Conservation (phyloP, 2,113 vertebrate genomes). For the Peromyscus polionotus region DNA sequence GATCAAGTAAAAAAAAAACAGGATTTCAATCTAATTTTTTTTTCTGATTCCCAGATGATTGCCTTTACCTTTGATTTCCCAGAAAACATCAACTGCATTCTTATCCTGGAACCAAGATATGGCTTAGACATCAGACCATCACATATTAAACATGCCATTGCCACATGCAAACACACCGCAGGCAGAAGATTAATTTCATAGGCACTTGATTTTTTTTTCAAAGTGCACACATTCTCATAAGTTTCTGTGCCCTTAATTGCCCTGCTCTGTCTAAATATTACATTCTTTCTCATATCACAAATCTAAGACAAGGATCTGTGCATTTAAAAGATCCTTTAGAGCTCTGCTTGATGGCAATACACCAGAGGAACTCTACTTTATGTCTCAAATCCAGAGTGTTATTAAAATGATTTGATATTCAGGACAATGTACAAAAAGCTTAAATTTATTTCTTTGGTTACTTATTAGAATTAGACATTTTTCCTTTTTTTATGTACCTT, state of each 20-base stretch:
- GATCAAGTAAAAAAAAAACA: not conserved
- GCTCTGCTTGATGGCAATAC: not conserved
- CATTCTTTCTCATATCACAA: not conserved
- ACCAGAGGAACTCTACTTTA: not conserved
- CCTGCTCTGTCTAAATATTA: not conserved
- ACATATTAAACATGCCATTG: not conserved
- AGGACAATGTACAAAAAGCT: not conserved
- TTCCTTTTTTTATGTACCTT: not conserved
- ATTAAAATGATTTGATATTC: slow-evolving; percentile 27
- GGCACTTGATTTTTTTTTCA: not conserved
- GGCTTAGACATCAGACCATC: not conserved
- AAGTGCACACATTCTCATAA: not conserved
- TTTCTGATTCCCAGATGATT: not conserved
- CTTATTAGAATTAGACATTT: not conserved
- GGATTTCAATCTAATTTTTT: not conserved
- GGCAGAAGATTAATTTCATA: not conserved
- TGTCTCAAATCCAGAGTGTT: not conserved
- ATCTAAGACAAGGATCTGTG: slow-evolving; percentile 11
- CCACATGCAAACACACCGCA: not conserved
- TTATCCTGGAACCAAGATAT: not conserved
- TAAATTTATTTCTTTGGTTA: not conserved
- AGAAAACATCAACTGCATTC: not conserved
- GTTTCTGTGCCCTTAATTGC: not conserved
- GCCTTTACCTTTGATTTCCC: not conserved
- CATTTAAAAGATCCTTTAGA: not conserved